These are phyloP conservation scores for Gymnocheta viridis DNA, from an alignment of 2,888 invertebrate species.

Conservation along the genomic window DNA sequence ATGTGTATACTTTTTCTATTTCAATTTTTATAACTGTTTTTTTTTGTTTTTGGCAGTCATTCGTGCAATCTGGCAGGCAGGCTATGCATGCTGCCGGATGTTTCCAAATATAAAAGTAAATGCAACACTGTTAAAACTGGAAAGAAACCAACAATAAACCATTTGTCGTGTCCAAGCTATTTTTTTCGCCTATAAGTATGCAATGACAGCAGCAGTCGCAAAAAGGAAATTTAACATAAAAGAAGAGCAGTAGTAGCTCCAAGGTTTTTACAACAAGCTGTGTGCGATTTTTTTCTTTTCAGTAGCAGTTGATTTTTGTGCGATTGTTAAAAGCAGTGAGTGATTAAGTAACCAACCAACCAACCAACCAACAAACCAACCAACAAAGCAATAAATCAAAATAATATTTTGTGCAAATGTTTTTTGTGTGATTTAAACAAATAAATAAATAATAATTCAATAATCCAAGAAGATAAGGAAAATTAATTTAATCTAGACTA, in stretches of 20 bases:
- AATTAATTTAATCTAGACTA: slow-evolving; percentile 15
- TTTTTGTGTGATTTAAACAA: slow-evolving; percentile 33
- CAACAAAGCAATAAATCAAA: slow-evolving; percentile 70
- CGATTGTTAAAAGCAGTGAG: slow-evolving; percentile 61
- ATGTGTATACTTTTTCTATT: no score
- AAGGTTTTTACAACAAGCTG: slow-evolving; percentile 65
- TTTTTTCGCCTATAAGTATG: slow-evolving; percentile 65
- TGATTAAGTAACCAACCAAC: slow-evolving; percentile 62
- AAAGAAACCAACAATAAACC: slow-evolving; percentile 15
- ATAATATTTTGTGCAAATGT: slow-evolving; percentile 64
- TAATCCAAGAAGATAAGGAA: neutral
- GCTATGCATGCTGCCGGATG: neutral
- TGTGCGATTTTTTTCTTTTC: slow-evolving; percentile 45
- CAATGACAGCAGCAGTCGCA: slow-evolving; percentile 61
- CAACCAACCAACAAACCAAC: slow-evolving; percentile 53
- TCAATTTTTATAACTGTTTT: neutral
- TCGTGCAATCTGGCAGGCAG: slow-evolving; percentile 11
- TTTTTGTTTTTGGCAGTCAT: neutral
- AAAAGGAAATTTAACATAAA: slow-evolving; percentile 58
- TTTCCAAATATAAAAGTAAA: slow-evolving; percentile 15
- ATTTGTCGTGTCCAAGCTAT: slow-evolving; percentile 40
- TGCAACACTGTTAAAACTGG: slow-evolving; percentile 49
- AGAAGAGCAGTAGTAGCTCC: slow-evolving; percentile 55
- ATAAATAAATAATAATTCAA: neutral
- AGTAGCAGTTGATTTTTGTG: slow-evolving; percentile 45